Conservation (phyloP, 2,888 invertebrate genomes). For the Athetis lepigone region DNA sequence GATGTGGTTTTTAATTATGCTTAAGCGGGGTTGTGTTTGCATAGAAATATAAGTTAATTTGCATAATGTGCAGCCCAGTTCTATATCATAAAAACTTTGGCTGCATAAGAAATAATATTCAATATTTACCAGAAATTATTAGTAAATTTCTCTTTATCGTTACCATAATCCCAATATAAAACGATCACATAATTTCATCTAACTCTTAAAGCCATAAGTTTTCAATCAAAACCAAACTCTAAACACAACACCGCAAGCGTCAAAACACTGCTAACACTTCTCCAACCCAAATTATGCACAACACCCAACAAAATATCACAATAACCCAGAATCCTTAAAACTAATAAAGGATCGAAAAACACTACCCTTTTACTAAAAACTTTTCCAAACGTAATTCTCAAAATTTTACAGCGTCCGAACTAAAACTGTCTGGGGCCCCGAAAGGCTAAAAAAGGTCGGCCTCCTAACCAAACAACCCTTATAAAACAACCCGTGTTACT, state of each 20-base stretch:
- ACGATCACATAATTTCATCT: neutral
- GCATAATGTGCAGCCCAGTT: neutral
- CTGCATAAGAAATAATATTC: too few species aligned
- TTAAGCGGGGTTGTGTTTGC: neutral
- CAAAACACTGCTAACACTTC: slow-evolving; percentile 2
- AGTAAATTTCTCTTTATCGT: neutral
- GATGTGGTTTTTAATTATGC: neutral
- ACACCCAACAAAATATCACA: slow-evolving; percentile 44
- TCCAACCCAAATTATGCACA: slow-evolving; percentile 30
- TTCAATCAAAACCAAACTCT: slow-evolving; percentile 35
- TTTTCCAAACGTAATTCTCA: slow-evolving; percentile 79
- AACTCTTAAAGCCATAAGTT: neutral
- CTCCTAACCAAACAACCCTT: slow-evolving; percentile 91
- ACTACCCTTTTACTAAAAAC: slow-evolving; percentile 70
- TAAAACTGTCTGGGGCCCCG: slow-evolving; percentile 83
- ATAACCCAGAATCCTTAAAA: slow-evolving; percentile 58
- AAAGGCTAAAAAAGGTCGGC: slow-evolving; percentile 88
- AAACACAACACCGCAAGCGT: slow-evolving; percentile 7
- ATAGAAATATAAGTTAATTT: neutral
- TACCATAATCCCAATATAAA: slow-evolving; percentile 3
- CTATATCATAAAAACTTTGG: neutral
- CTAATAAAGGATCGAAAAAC: slow-evolving; percentile 71
- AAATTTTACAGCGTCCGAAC: slow-evolving; percentile 80
- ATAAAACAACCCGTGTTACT: slow-evolving; percentile 79
- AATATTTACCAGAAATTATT: neutral